phyloP scores from a whole-genome alignment of 53 echinoderm and acorn worm species.

The Henricia sp. region DNA sequence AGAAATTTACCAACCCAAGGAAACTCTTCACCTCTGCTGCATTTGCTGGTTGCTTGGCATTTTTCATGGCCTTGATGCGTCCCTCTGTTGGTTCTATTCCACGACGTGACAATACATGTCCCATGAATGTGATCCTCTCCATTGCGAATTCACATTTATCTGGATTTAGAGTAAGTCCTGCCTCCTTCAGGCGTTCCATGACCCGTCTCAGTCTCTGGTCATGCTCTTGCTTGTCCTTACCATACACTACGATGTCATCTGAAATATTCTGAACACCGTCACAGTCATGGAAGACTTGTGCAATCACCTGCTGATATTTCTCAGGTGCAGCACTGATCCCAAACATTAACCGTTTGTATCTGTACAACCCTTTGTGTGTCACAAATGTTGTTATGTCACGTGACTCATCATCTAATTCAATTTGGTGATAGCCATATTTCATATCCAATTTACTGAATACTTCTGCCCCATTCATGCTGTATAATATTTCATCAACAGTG shows the following conservation, averaged over 20 bases:
- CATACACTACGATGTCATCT: constrained; percentile 75
- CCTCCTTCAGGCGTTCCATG: constrained; percentile 54
- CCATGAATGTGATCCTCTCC: constrained; percentile 46
- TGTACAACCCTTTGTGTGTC: constrained; percentile 64
- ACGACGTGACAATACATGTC: constrained; percentile 55
- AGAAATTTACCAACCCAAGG: constrained; percentile 72
- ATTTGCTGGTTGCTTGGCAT: constrained; percentile 49
- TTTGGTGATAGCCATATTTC: constrained; percentile 68
- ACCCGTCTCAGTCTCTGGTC: constrained; percentile 60
- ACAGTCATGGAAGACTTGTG: constrained; percentile 54
- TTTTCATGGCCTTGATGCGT: constrained; percentile 50
- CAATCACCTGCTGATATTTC: constrained; percentile 65
- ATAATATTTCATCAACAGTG: constrained; percentile 65
- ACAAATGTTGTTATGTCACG: constrained; percentile 73
- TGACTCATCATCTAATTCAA: constrained; percentile 66
- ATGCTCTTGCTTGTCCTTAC: constrained; percentile 51
- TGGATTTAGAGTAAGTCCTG: constrained; percentile 60
- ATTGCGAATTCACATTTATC: constrained; percentile 63
- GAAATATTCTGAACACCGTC: constrained; percentile 67
- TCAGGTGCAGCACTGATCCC: constrained; percentile 73
- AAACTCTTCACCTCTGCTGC: constrained; percentile 70
- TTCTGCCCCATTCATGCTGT: constrained; percentile 52
- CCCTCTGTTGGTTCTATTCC: constrained; percentile 69
- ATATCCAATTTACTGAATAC: constrained; percentile 74
- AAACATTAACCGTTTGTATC: constrained; percentile 71